phyloP scores from a whole-genome alignment of 2,797 vertebrate species.

The Enteromius thamalakanensis region DNA sequence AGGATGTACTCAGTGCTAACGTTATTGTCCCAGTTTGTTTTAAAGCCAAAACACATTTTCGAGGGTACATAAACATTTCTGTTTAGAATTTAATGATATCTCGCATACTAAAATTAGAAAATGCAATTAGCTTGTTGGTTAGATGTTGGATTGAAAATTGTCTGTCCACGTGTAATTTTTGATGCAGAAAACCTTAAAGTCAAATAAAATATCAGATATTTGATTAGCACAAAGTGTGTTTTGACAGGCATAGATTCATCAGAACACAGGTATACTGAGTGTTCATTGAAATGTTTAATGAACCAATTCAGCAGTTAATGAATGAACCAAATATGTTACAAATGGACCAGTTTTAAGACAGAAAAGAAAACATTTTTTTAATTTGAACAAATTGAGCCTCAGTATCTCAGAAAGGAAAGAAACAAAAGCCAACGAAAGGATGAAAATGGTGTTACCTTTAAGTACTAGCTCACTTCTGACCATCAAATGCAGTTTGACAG shows the following conservation, averaged over 20 bases:
- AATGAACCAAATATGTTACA: constrained; percentile 56
- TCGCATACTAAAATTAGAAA: not conserved
- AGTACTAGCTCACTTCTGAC: constrained; percentile 20
- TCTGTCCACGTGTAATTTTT: not conserved
- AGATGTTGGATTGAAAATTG: not conserved
- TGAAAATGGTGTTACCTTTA: constrained; percentile 14
- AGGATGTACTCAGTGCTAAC: not conserved
- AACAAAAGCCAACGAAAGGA: constrained; percentile 29
- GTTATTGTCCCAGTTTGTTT: not conserved
- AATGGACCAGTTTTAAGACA: constrained; percentile 50
- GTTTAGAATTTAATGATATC: not conserved
- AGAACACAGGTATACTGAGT: constrained; percentile 35
- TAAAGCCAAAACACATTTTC: not conserved
- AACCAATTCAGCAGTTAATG: constrained; percentile 56
- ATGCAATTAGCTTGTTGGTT: not conserved
- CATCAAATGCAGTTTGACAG: constrained; percentile 24
- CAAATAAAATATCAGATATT: not conserved
- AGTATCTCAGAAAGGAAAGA: constrained; percentile 36
- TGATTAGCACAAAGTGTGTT: constrained; percentile 1
- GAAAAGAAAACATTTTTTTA: constrained; percentile 23
- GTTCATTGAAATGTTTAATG: constrained; percentile 60
- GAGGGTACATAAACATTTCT: not conserved
- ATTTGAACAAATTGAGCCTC: constrained; percentile 16
- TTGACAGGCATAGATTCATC: constrained; percentile 22
- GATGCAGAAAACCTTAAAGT: not conserved